Percentiles rank a stretch among this genome's conserved stretches.
These are phyloP conservation scores for Telmatochromis sp. DNA, from an alignment of 2,113 vertebrate species.

Conservation along the genomic window DNA sequence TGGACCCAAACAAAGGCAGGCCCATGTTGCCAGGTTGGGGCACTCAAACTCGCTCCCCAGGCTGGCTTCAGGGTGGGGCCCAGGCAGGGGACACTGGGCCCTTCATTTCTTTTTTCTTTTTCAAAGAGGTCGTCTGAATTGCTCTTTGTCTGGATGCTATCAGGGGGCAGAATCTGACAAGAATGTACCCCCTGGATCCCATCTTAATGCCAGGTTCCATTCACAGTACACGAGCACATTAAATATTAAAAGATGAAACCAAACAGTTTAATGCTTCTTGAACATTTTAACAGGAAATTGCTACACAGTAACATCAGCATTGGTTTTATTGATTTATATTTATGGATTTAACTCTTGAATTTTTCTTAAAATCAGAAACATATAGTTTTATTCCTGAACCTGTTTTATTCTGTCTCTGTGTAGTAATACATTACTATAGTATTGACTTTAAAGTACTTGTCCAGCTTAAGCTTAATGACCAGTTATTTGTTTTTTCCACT, in stretches of 20 bases:
- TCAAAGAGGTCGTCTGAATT: background rate
- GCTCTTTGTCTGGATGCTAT: background rate
- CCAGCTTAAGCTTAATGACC: background rate
- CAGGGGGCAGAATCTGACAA: rapidly evolving
- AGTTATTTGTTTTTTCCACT: background rate
- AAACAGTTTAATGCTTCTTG: background rate
- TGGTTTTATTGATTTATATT: background rate
- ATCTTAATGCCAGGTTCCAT: background rate
- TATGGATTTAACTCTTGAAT: background rate
- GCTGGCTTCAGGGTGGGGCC: background rate
- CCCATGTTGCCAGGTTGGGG: background rate
- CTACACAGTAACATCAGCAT: background rate
- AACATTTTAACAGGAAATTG: background rate
- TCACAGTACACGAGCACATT: background rate
- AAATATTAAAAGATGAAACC: background rate
- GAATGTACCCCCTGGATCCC: background rate
- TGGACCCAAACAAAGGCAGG: background rate
- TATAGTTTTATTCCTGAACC: background rate
- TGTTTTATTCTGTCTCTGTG: background rate
- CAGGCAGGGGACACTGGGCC: background rate
- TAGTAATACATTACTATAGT: background rate
- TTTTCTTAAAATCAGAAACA: background rate
- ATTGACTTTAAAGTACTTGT: background rate
- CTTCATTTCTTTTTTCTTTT: background rate
- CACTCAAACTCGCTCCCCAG: background rate